Percentiles rank a stretch among this genome's conserved stretches.
Evolutionary conservation across 2,888 invertebrate genomes (phyloP).

Genomic region (Cyclophora punctaria): DNA sequence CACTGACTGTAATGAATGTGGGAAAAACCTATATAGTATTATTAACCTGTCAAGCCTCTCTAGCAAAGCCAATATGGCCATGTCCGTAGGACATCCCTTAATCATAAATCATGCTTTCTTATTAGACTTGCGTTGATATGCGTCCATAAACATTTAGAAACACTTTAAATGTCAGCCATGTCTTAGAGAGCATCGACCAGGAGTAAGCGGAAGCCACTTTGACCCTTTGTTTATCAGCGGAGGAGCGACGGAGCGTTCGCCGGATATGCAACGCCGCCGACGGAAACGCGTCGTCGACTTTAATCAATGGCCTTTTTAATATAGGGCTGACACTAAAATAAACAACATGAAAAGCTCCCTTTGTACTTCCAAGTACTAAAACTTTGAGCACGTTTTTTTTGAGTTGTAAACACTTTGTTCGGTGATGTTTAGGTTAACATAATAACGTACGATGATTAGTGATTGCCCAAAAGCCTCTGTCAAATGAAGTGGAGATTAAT

Average conservation of each 20-base stretch:
- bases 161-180: background rate
- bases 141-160: background rate
- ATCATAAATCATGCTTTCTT: background rate
- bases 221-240: conserved; percentile 67
- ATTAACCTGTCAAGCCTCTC: no score
- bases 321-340: conserved; percentile 2
- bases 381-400: no score
- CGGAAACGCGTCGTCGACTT: conserved; percentile 55
- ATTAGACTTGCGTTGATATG: no score
- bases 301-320: conserved; percentile 7
- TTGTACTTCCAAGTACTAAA: no score
- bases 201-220: conserved; percentile 57
- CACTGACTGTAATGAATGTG: no score
- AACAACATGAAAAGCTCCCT: no score
- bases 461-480: no score
- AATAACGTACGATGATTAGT: no score
- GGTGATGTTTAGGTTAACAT: no score
- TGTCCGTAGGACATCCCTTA: conserved; percentile 4
- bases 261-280: conserved; percentile 55
- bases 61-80: background rate
- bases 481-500: no score
- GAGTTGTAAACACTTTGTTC: no score
- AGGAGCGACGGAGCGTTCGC: conserved; percentile 39
- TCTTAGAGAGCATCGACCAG: conserved; percentile 23
- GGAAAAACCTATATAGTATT: no score